Evolutionary conservation across 35 echinoderm and acorn worm genomes (phyloP).

Genomic region (Diadema setosum): DNA sequence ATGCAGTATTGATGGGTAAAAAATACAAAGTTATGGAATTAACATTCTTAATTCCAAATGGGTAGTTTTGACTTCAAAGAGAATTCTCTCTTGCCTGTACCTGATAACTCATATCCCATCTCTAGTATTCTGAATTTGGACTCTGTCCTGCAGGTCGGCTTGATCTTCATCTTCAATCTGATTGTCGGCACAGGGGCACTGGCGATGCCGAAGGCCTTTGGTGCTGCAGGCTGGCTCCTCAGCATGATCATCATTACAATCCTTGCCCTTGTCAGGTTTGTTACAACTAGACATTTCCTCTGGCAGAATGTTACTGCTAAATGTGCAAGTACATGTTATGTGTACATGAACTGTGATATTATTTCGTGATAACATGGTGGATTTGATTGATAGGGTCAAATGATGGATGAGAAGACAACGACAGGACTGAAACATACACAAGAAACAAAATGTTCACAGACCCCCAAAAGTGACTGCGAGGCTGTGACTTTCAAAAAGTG

Average conservation of each 20-base stretch:
- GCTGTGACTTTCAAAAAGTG: no score
- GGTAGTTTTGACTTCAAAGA: background rate
- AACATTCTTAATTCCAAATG: background rate
- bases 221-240: conserved; percentile 71
- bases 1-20: background rate
- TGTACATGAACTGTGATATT: no score
- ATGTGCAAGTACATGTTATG: background rate
- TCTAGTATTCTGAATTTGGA: background rate
- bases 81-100: background rate
- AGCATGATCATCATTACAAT: conserved; percentile 57
- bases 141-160: conserved; percentile 60
- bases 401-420: no score
- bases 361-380: no score
- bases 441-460: no score
- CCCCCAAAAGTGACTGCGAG: no score
- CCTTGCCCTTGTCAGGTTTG: conserved; percentile 88
- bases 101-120: background rate
- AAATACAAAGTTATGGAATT: background rate
- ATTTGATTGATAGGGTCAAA: no score
- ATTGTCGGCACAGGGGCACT: conserved; percentile 96
- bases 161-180: conserved; percentile 93
- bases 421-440: no score
- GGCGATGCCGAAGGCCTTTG: conserved; percentile 90
- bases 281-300: background rate
- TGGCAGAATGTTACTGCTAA: background rate